A percentile compares a stretch with the other conserved stretches of the same genome.
Evolutionary conservation across 2,797 vertebrate genomes (phyloP).

Genomic region (Anabas testudineus): DNA sequence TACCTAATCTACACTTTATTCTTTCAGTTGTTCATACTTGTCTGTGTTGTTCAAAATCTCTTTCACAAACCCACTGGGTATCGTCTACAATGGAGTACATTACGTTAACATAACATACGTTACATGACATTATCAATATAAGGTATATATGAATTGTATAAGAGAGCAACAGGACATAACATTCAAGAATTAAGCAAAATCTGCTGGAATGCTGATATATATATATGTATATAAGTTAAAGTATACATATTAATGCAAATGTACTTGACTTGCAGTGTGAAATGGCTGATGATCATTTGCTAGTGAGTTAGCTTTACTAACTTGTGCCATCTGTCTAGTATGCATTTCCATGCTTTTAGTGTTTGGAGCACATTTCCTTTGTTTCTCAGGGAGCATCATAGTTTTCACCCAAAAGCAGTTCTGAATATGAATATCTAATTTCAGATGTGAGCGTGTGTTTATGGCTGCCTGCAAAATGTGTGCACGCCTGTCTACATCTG

Average conservation of each 20-base stretch:
- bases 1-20: not conserved
- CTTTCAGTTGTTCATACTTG: not conserved
- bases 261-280: not conserved
- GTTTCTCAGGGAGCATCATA: conserved; percentile 41
- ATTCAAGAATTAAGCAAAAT: not conserved
- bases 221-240: not conserved
- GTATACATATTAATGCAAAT: not conserved
- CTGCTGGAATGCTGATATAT: not conserved
- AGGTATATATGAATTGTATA: too few species aligned
- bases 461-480: conserved; percentile 37
- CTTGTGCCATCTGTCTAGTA: conserved; percentile 15
- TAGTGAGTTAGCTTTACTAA: conserved; percentile 18
- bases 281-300: not conserved
- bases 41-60: not conserved
- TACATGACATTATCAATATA: too few species aligned
- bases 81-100: not conserved
- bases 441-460: conserved; percentile 47
- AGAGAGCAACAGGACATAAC: not conserved
- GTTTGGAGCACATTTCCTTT: conserved; percentile 42
- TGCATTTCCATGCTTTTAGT: conserved; percentile 28
- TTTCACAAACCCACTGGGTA: not conserved
- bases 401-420: conserved; percentile 56
- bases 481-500: conserved; percentile 13
- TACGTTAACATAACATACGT: not conserved
- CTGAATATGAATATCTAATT: conserved; percentile 66